phyloP scores from a whole-genome alignment of 92 coral and sea anemone genomes.

The Muricea muricata region DNA sequence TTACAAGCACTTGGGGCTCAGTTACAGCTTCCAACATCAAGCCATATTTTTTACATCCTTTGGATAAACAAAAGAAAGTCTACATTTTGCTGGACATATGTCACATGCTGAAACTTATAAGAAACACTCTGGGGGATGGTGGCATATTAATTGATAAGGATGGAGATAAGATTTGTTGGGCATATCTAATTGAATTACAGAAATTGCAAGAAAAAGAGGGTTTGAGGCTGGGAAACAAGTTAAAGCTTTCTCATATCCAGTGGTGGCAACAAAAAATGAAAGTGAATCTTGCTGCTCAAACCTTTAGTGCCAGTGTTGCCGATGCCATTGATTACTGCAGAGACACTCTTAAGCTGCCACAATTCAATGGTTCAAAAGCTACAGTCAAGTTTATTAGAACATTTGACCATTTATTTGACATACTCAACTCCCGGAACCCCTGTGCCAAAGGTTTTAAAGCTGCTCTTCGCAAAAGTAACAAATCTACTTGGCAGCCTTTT shows the following conservation, averaged over 20 bases:
- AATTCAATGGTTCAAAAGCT: slow-evolving; percentile 9
- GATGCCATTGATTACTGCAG: slow-evolving; percentile 10
- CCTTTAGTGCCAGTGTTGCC: too few relatives aligned
- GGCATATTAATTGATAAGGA: background rate
- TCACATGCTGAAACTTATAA: slow-evolving; percentile 19
- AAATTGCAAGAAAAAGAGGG: background rate
- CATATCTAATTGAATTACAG: background rate
- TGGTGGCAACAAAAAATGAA: slow-evolving; percentile 36
- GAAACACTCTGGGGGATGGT: slow-evolving; percentile 21
- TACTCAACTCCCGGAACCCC: slow-evolving; percentile 13
- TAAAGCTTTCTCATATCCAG: slow-evolving; percentile 17
- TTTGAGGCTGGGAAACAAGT: slow-evolving; percentile 37
- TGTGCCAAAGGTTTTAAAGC: too few relatives aligned
- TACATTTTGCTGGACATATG: background rate
- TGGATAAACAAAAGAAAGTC: slow-evolving; percentile 17
- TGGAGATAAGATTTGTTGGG: slow-evolving; percentile 25
- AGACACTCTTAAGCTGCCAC: background rate
- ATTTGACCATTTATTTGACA: slow-evolving; percentile 6
- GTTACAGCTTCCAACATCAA: background rate
- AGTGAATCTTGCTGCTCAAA: too few relatives aligned
- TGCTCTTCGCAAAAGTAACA: too few relatives aligned
- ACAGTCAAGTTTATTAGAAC: too few relatives aligned
- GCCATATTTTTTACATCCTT: slow-evolving; percentile 21
- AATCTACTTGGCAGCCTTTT: slow-evolving; percentile 9
- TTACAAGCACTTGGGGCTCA: slow-evolving; percentile 11